These are phyloP conservation scores for Chloroclysta siterata DNA, from an alignment of 2,888 invertebrate species.

Conservation along the genomic window DNA sequence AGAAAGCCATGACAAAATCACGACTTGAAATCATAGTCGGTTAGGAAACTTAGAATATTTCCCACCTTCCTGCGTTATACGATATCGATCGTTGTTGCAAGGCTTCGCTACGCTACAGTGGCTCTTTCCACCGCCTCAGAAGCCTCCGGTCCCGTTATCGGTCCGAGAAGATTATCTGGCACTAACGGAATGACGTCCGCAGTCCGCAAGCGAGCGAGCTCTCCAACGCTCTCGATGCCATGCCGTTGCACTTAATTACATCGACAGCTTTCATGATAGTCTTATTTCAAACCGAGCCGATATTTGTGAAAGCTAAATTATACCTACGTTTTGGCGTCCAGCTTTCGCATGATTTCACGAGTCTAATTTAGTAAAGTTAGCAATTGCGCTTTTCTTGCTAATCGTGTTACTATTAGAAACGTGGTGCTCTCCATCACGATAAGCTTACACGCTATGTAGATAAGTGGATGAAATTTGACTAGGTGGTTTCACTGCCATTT, in stretches of 20 bases:
- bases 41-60: conserved; percentile 40
- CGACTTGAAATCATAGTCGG: conserved; percentile 30
- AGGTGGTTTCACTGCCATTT: conserved; percentile 26
- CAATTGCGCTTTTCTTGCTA: conserved; percentile 29
- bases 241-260: conserved; percentile 47
- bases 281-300: conserved; percentile 19
- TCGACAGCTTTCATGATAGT: conserved; percentile 33
- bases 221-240: conserved; percentile 39
- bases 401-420: conserved; percentile 27
- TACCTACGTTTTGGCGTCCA: conserved; percentile 20
- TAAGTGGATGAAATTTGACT: conserved; percentile 34
- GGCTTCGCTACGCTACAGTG: conserved; percentile 74
- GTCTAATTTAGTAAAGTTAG: conserved; percentile 39
- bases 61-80: conserved; percentile 64
- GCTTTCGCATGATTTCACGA: conserved; percentile 30
- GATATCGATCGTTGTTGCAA: conserved; percentile 75
- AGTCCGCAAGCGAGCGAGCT: conserved; percentile 46
- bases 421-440: conserved; percentile 18
- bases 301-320: conserved; percentile 31
- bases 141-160: conserved; percentile 69
- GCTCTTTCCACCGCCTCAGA: conserved; percentile 53
- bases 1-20: conserved; percentile 49
- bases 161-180: conserved; percentile 65
- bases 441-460: conserved; percentile 35
- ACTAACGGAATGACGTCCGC: conserved; percentile 73